Conservation (phyloP, 2,888 invertebrate species). For the Conomelus anceps region DNA sequence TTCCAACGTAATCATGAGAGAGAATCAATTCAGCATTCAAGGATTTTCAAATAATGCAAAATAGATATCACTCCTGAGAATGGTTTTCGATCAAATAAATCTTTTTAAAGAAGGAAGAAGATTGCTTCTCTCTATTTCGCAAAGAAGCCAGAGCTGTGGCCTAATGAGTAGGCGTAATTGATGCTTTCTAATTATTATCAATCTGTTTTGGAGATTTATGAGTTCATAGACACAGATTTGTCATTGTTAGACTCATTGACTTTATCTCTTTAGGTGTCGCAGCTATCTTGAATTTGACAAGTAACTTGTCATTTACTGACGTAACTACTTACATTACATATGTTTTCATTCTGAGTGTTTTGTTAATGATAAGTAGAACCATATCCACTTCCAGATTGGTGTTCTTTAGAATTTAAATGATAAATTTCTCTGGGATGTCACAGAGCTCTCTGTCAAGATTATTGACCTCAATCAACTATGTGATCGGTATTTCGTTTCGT, state of each 20-base stretch:
- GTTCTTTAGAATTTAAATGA: background rate
- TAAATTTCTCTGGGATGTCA: background rate
- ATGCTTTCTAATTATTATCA: background rate
- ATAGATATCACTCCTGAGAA: no score
- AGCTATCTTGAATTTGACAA: background rate
- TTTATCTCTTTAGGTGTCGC: background rate
- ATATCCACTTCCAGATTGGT: background rate
- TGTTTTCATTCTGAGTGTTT: background rate
- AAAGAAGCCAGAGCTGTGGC: no score
- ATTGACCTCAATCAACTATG: background rate
- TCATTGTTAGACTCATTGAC: background rate
- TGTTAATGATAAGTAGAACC: background rate
- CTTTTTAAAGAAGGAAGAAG: no score
- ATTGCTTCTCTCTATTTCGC: no score
- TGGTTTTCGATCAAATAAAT: no score
- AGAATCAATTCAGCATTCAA: no score
- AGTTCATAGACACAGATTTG: background rate
- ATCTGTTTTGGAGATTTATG: background rate
- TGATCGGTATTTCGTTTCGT: background rate
- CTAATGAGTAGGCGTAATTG: no score
- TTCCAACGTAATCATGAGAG: no score
- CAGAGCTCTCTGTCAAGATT: background rate
- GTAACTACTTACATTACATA: background rate
- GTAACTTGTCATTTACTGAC: background rate
- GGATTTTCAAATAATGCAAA: no score